Evolutionary conservation across 1,140 invertebrate species (phyloP).

Genomic region (Drosophila truncata): DNA sequence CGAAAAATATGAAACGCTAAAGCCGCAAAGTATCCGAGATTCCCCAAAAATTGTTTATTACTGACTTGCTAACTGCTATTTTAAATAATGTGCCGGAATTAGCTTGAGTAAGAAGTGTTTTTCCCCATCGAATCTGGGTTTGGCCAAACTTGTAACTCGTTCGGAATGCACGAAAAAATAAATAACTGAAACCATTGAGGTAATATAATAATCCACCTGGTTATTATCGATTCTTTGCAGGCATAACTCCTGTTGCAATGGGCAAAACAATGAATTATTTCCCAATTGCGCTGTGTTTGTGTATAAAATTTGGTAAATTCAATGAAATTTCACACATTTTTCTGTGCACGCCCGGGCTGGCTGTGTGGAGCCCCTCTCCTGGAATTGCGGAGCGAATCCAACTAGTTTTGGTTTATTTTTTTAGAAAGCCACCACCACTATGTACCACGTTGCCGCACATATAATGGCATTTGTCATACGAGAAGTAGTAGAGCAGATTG

Average conservation of each 20-base stretch:
- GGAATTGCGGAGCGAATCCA: conserved; percentile 22
- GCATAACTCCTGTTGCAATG: conserved; percentile 29
- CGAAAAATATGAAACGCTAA: no score
- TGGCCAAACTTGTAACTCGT: conserved; percentile 11
- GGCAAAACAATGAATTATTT: conserved; percentile 53
- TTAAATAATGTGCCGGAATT: conserved; percentile 27
- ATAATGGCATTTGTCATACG: conserved; percentile 59
- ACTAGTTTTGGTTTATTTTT: conserved; percentile 47
- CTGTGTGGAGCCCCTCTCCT: conserved; percentile 36
- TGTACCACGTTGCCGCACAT: conserved; percentile 1
- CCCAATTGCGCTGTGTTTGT: conserved; percentile 45
- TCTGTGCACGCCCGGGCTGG: conserved; percentile 10
- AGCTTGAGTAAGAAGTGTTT: conserved; percentile 20
- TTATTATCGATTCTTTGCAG: conserved; percentile 49
- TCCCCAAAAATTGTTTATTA: conserved; percentile 6
- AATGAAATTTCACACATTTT: conserved; percentile 53
- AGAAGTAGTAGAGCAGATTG: conserved; percentile 36
- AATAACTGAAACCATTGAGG: conserved; percentile 4
- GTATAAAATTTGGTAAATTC: conserved; percentile 51
- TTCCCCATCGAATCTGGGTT: conserved; percentile 35
- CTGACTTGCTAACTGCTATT: conserved; percentile 17
- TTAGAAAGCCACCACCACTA: conserved; percentile 47
- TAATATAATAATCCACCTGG: conserved; percentile 36
- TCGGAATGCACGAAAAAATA: conserved; percentile 17
- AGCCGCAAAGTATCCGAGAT: neutral